phyloP scores from a whole-genome alignment of 2,888 invertebrate genomes.

The Himalopsyche tibetana region DNA sequence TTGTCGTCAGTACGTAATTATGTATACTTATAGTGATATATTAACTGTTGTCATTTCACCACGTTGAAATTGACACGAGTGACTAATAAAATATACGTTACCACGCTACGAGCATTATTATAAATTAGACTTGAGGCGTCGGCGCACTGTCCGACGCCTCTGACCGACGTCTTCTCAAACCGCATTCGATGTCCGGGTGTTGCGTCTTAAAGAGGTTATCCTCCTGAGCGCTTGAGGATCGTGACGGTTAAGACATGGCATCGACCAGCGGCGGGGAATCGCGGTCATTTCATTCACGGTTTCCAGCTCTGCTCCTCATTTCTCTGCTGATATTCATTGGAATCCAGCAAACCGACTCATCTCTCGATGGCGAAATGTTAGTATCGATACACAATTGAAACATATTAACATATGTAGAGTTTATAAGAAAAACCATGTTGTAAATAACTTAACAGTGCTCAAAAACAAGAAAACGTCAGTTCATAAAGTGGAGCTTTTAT shows the following conservation, averaged over 20 bases:
- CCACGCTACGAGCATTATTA: neutral
- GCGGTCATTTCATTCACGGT: neutral
- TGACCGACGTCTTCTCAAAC: neutral
- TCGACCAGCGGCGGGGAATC: slow-evolving; percentile 2
- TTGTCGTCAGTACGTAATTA: too few species aligned
- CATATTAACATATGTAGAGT: neutral
- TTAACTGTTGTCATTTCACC: neutral
- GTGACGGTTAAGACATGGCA: slow-evolving; percentile 5
- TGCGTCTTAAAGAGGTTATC: neutral
- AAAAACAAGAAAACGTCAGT: neutral
- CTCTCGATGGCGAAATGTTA: slow-evolving; percentile 60
- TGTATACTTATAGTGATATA: too few species aligned
- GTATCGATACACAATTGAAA: slow-evolving; percentile 39
- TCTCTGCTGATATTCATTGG: neutral
- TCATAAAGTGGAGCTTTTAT: slow-evolving; percentile 11
- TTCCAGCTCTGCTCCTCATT: slow-evolving; percentile 41
- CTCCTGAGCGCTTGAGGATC: neutral
- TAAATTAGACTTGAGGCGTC: neutral
- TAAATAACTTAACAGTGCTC: neutral
- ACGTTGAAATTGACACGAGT: neutral
- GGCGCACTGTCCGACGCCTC: slow-evolving; percentile 16
- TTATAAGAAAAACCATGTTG: neutral
- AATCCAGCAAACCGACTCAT: slow-evolving; percentile 11
- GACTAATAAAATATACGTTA: neutral
- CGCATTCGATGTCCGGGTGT: slow-evolving; percentile 18